Evolutionary conservation across 92 coral and sea anemone species (phyloP), one percentile per base, ranked within the genome.

Genomic region (Isaurus tuberculatus): DNA sequence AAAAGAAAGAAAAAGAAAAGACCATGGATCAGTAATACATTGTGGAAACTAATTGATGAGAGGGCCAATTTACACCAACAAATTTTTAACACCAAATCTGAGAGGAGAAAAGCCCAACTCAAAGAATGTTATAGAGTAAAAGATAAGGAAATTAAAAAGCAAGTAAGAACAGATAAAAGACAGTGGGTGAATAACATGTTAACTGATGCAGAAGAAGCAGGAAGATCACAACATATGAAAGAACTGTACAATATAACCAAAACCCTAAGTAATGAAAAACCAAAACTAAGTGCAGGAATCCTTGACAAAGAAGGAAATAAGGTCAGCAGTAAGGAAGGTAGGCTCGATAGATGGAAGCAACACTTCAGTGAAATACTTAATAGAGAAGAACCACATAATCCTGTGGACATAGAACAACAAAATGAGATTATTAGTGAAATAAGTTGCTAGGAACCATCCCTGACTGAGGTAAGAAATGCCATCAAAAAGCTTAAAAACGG

Each of bases 131-230:
- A 60, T 60, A 60, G 66, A 60, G 66, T 7, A 60, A 60, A 60
- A 60, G 66, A 60, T 19, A 9, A 19, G 10, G 66, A 60, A 60
- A 19, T 60, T 19, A 60, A 60, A 60, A 60, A 19, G 66, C 66
- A 60, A 60, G 66, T 60, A 19, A 9, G 66, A 60, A 60, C 66
- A 60, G 66, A 60, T 19, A 60, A 60, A 19, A 60, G 66, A 19
- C 19, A 60, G 19, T 60, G 66, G 66, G 19, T 60, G 10, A 19
- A 60, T 5, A 60, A 60, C 66, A 60, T 60, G 10, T 9, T 19
- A 19, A 60, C 10, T 7, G 5, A 60, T 19, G 28, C 66, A 7
- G 66, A 60, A 19, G 66, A 60, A 7, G 66, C 66, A 60, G 66
- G 29, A 60, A 60, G 19, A 19, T 7, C 10, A 60, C 27, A 60